Evolutionary conservation across 2,888 invertebrate genomes (phyloP).

Genomic region (Metallyticus violacea): DNA sequence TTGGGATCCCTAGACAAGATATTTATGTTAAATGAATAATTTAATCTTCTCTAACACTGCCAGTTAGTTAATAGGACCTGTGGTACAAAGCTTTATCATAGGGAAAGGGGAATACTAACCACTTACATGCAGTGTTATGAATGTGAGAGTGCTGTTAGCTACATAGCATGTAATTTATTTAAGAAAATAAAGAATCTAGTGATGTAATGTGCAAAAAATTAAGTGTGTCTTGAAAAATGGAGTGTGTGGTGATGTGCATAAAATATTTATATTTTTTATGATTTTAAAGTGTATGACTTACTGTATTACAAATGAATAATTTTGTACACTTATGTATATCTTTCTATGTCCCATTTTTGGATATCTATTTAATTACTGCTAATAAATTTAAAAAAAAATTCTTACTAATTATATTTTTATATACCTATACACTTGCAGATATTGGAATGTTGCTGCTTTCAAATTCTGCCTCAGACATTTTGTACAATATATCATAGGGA

Average conservation of each 20-base stretch:
- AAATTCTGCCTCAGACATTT: too few relatives aligned
- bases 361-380: background rate
- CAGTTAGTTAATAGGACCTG: background rate
- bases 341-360: background rate
- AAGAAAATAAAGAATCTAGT: background rate
- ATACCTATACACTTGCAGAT: background rate
- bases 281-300: background rate
- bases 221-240: background rate
- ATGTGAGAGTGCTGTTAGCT: background rate
- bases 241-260: background rate
- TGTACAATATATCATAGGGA: too few relatives aligned
- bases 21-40: background rate
- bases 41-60: background rate
- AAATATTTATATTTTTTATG: background rate
- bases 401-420: background rate
- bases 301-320: background rate
- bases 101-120: background rate
- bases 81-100: constrained; percentile 8
- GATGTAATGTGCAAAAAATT: background rate
- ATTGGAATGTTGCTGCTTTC: too few relatives aligned
- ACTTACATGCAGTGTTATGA: background rate
- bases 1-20: background rate
- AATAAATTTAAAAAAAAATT: background rate
- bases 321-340: background rate
- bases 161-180: background rate